Conservation (phyloP, 2,797 vertebrate species). For the Hyperoplus immaculatus region DNA sequence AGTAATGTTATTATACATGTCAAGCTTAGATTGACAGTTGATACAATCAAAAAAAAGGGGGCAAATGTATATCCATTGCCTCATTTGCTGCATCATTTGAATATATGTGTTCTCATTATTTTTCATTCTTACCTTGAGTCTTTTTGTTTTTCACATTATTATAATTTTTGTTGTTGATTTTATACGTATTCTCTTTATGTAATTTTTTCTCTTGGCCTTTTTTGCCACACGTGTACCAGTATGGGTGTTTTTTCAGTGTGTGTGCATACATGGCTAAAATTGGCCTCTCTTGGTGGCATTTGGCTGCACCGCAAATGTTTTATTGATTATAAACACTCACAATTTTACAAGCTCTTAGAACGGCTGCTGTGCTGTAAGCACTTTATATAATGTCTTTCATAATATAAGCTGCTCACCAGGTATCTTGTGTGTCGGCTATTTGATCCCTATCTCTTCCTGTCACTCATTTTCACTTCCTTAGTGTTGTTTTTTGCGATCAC, state of each 20-base stretch:
- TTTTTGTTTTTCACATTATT: too few relatives aligned
- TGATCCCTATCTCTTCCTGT: neutral
- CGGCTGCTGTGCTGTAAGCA: constrained; percentile 53
- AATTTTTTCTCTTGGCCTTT: neutral
- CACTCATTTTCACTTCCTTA: neutral
- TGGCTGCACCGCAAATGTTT: constrained; percentile 52
- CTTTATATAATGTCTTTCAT: constrained; percentile 51
- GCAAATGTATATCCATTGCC: neutral
- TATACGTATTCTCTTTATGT: neutral
- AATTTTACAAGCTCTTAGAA: constrained; percentile 63
- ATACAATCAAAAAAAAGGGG: neutral
- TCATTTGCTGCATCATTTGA: neutral
- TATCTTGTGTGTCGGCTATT: constrained; percentile 25
- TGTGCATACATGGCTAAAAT: neutral
- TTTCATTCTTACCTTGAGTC: neutral
- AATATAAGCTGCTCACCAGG: constrained; percentile 11
- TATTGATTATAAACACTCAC: constrained; percentile 65
- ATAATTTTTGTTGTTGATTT: neutral
- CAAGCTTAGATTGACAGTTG: neutral
- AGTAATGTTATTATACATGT: neutral
- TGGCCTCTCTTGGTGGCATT: constrained; percentile 29
- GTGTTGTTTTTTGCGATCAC: neutral
- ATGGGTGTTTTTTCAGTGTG: neutral
- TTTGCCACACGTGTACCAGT: neutral
- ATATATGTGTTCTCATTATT: neutral